These are phyloP conservation scores for Tamias sibiricus DNA, from an alignment of 2,113 vertebrate species.

Conservation along the genomic window DNA sequence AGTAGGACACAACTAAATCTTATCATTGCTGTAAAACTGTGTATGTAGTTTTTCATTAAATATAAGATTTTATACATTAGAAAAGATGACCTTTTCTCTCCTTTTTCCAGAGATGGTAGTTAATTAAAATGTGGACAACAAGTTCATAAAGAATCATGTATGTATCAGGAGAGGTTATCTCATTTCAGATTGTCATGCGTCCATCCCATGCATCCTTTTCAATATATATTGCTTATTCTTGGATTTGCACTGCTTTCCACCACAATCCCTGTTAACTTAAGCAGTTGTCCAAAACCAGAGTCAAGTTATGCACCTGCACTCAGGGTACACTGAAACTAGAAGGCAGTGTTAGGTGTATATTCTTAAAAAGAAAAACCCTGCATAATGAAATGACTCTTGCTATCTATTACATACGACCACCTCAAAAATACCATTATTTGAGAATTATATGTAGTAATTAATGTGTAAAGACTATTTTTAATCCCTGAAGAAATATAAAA, in stretches of 20 bases:
- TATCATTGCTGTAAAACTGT: background rate
- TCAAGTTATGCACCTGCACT: background rate
- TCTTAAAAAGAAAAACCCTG: background rate
- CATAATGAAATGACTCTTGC: background rate
- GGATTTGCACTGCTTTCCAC: background rate
- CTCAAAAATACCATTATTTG: background rate
- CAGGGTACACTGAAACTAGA: background rate
- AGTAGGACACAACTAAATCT: background rate
- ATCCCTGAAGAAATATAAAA: background rate
- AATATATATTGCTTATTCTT: background rate
- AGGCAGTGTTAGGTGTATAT: background rate
- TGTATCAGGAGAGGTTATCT: background rate
- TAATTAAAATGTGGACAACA: background rate
- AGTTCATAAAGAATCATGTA: background rate
- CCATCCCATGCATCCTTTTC: background rate
- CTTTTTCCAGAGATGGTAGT: background rate
- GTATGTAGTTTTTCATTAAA: background rate
- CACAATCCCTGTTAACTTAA: background rate
- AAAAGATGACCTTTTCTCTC: background rate
- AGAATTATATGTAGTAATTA: background rate
- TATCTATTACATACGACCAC: background rate
- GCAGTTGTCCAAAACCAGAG: background rate
- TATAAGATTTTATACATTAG: background rate
- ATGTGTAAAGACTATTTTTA: constrained; percentile 7
- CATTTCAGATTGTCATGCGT: background rate